Base-by-base conservation (phyloP, 2,888 invertebrate genomes). In the Pogonocherus hispidulus region DNA sequence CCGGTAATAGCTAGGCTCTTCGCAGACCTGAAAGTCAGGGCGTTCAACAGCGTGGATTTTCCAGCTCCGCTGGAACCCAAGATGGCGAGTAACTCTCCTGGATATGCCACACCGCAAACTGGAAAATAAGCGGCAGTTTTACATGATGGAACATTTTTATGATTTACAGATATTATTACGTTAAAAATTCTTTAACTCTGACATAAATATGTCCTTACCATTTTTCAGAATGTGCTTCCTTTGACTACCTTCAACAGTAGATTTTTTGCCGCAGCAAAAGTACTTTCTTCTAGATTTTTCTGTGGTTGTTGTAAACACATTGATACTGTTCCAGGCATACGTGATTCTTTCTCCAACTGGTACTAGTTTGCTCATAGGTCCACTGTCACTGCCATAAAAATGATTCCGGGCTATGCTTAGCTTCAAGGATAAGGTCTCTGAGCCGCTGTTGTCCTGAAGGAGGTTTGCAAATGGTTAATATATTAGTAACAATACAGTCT, bases 51-150 rank as follows among this genome's bases (percentile, higher is more conserved):
- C 0, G 97, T 98, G 0, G 98, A 97, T 87, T 98, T 98, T 1
- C 98, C 98, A 0, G 97, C 96, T 0, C 98, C 98, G 23, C 94
- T 94, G 0, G 94, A 93, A 0, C 96, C 96, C 91, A 97, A 91
- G 52, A 96, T 92, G 1, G 96, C 95, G 51, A 96, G 86, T 23
- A 96, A 85, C 82, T 96, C 95, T 0, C 96, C 96, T 0, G 96
- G 94, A 81, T 92, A 90, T 0, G 96, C 96, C 1, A 93, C 90
- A 0, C 96, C 96, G 74, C 89, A 92, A 11, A 76, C 79, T 79
- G 66, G 63, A 78, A 76, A 47, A 5, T 27, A 52, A 22, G 20
- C 3, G 4, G 5, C 22, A 22, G 11, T 47, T 47, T 19, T 14
- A 11, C n/a, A 23, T n/a, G n/a, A n/a, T n/a, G n/a, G n/a, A n/a